Conservation (phyloP, 2,888 invertebrate genomes). For the Drosophila macrospina region DNA sequence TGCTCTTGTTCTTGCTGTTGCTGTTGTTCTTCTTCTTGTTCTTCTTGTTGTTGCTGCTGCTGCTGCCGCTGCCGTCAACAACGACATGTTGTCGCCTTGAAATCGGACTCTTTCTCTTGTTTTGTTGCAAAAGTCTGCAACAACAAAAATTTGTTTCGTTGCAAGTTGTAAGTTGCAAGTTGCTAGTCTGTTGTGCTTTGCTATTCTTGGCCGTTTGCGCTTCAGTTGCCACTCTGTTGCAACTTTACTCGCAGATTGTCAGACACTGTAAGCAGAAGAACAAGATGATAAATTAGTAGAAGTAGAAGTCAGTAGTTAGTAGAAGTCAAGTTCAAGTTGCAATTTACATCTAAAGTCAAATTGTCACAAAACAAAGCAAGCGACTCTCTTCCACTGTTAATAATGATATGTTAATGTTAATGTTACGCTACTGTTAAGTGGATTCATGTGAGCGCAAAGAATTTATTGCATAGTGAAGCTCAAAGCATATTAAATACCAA, state of each 20-base stretch:
- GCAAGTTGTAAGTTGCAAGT: conserved; percentile 35
- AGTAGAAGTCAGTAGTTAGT: conserved; percentile 6
- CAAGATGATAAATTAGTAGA: neutral
- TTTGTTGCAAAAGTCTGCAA: conserved; percentile 55
- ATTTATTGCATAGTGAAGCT: neutral
- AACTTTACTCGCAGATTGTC: conserved; percentile 49
- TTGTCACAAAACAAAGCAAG: conserved; percentile 2
- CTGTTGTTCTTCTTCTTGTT: conserved; percentile 29
- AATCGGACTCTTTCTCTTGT: conserved; percentile 15
- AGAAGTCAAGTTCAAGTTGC: conserved; percentile 48
- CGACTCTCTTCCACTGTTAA: neutral
- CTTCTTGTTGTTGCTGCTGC: conserved; percentile 28
- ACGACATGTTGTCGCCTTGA: conserved; percentile 63
- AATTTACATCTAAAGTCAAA: conserved; percentile 32
- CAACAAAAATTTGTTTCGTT: conserved; percentile 46
- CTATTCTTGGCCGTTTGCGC: conserved; percentile 47
- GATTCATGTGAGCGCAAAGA: no score
- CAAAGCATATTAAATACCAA: neutral
- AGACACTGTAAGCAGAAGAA: conserved; percentile 43
- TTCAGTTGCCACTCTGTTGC: conserved; percentile 43
- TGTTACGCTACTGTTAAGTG: neutral
- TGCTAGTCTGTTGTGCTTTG: conserved; percentile 25
- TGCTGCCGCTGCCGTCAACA: conserved; percentile 36
- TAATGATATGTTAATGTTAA: conserved; percentile 10
- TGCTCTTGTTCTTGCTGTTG: conserved; percentile 31